These are phyloP conservation scores for Drosophila acutilabella DNA, from an alignment of 2,888 invertebrate genomes.

Conservation along the genomic window DNA sequence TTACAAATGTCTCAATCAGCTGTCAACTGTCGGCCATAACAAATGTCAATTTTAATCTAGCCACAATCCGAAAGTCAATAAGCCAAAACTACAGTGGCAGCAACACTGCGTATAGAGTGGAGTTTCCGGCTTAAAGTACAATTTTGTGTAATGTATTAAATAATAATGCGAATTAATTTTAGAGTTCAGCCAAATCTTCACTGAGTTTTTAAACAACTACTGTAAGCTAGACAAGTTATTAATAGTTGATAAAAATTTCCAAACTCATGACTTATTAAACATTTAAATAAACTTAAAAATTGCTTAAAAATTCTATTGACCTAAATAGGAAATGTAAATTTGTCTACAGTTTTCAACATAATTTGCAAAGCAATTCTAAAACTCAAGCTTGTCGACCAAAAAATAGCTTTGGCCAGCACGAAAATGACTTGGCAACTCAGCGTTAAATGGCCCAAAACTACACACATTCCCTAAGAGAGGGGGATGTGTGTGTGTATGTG, in stretches of 20 bases:
- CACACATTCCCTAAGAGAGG: constrained; percentile 1
- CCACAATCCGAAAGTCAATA: constrained; percentile 60
- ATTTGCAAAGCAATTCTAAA: constrained; percentile 38
- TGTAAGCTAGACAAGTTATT: no score
- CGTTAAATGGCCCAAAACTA: constrained; percentile 61
- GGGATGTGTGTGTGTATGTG: constrained; percentile 12
- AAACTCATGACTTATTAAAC: background rate
- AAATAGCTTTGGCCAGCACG: constrained; percentile 37
- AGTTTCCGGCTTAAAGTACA: background rate
- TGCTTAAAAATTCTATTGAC: constrained; percentile 19
- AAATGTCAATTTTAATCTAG: constrained; percentile 54
- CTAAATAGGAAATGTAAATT: constrained; percentile 28
- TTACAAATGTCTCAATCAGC: constrained; percentile 66
- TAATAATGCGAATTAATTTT: constrained; percentile 25
- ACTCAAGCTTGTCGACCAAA: constrained; percentile 26
- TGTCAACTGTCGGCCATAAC: constrained; percentile 60
- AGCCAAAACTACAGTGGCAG: constrained; percentile 1
- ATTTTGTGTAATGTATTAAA: constrained; percentile 12
- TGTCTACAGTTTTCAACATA: constrained; percentile 45
- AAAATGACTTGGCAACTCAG: constrained; percentile 70
- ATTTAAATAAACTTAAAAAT: constrained; percentile 18
- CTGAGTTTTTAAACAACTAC: no score
- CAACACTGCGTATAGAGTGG: background rate
- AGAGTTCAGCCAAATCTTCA: no score
- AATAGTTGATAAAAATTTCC: background rate